phyloP scores from a whole-genome alignment of 2,888 invertebrate species.

The Aricia artaxerxes region DNA sequence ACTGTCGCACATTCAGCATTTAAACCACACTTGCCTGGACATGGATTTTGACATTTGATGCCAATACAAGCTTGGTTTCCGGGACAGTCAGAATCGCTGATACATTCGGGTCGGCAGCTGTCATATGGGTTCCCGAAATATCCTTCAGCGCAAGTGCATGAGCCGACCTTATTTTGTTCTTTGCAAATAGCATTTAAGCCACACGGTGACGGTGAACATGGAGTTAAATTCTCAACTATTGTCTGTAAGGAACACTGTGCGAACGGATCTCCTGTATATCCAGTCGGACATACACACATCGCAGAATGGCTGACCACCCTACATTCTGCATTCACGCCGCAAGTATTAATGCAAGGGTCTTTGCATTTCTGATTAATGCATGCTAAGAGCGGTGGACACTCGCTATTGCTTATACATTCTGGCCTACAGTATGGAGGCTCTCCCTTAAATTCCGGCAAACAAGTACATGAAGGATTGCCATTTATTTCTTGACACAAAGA shows the following conservation, averaged over 20 bases:
- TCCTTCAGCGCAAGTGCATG: conserved; percentile 85
- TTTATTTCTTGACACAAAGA: conserved; percentile 85
- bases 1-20: conserved; percentile 86
- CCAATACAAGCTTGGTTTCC: conserved; percentile 86
- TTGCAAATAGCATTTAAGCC: conserved; percentile 86
- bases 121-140: conserved; percentile 89
- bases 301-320: conserved; percentile 89
- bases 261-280: conserved; percentile 84
- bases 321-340: conserved; percentile 87
- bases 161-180: conserved; percentile 84
- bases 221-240: conserved; percentile 77
- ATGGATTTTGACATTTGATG: conserved; percentile 88
- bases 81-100: conserved; percentile 85
- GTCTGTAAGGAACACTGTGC: conserved; percentile 75
- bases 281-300: conserved; percentile 86
- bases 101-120: conserved; percentile 88
- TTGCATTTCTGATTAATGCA: conserved; percentile 87
- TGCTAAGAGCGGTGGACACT: conserved; percentile 85
- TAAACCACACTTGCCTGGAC: conserved; percentile 87
- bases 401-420: conserved; percentile 89
- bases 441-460: conserved; percentile 84
- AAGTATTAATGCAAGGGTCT: conserved; percentile 86
- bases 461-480: conserved; percentile 87
- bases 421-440: conserved; percentile 89
- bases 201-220: conserved; percentile 86